Base-by-base conservation (phyloP, 2,797 vertebrate genomes). In the Semotilus atromaculatus region DNA sequence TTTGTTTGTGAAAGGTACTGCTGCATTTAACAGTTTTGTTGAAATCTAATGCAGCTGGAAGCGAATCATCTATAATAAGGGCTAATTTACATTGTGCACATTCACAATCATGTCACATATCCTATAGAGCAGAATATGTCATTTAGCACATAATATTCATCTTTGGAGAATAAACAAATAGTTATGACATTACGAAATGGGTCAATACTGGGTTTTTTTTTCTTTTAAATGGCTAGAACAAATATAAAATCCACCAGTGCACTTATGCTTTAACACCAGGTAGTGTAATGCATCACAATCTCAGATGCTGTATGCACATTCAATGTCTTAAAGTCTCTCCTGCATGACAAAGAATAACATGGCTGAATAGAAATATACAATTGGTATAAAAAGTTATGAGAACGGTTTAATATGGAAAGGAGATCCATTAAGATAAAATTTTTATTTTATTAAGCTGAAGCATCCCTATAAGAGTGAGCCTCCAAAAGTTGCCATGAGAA, bases 291-390 rank as follows among this genome's bases (percentile, higher is more conserved):
- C 29, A n/a, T 62, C 43, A 23, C 58, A 64, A 75, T 48, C 55
- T 67, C 34, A 67, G 74, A 58, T 38, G 45, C 53, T 84, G 45
- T 73, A 71, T 64, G 36, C 83, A 81, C 81, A 81, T 58, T 43
- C 77, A 43, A 77, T 88, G 89, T 90, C 89, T 90, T 90, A 90
- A 88, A 77, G 26, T 86, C 73, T 86, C 51, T n/a, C 67, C 40
- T 62, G 60, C 70, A 58, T 67, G 62, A 68, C 72, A 70, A 51
- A 67, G 60, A 40, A 36, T 7, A 31, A 62, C 38, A 11, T 73
- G 53, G 40, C 68, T 45, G n/a, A 16, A 81, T 10, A 74, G 51
- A 9, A 18, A 10, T 34, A 19, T 23, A 6, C 5, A 38, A 13
- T 71, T 53, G 36, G 18, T 10, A 23, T 40, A 31, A 81, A 58